phyloP scores from a whole-genome alignment of 2,113 vertebrate genomes.

The Alethe diademata region DNA sequence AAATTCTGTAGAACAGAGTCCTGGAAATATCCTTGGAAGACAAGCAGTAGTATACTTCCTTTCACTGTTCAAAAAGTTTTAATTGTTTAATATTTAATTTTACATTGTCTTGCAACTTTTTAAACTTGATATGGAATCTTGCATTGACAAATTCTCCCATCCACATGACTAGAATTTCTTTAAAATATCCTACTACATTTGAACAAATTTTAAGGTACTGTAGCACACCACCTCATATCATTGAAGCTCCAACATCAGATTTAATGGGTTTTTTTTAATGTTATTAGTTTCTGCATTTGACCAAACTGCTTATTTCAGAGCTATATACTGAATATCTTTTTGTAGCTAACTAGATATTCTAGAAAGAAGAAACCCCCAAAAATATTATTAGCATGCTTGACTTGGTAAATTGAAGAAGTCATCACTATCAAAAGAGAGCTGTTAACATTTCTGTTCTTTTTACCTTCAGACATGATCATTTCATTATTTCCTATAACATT shows the following conservation, averaged over 20 bases:
- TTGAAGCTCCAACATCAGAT: neutral
- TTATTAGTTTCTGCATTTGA: neutral
- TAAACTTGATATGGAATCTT: neutral
- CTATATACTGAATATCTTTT: neutral
- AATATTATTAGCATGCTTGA: neutral
- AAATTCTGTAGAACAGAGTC: neutral
- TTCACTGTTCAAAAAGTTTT: neutral
- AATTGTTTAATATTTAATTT: neutral
- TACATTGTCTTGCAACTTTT: neutral
- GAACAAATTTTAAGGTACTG: neutral
- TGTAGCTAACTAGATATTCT: neutral
- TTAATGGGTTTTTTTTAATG: neutral
- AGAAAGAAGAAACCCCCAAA: neutral
- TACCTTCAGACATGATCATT: neutral
- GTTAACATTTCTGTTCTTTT: neutral
- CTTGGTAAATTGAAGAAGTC: neutral
- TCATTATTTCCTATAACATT: neutral
- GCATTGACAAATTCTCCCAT: neutral
- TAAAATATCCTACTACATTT: neutral
- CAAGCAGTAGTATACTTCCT: neutral
- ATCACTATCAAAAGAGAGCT: neutral
- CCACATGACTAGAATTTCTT: neutral
- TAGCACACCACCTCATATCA: neutral
- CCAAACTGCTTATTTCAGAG: neutral
- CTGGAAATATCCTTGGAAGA: neutral